phyloP scores from a whole-genome alignment of 2,797 vertebrate species.

The Pitangus sulphuratus region DNA sequence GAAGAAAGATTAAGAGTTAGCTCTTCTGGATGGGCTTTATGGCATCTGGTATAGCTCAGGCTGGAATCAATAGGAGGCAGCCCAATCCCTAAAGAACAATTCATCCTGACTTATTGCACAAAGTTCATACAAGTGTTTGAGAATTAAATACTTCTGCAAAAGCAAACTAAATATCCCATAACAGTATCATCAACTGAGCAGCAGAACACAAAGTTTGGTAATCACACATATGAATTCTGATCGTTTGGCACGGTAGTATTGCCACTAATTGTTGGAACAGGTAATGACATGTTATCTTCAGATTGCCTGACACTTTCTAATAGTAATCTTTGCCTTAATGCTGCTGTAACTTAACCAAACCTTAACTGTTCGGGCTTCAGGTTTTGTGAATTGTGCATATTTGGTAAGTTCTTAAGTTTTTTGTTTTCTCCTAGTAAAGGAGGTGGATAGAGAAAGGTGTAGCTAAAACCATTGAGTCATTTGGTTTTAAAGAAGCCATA shows the following conservation, averaged over 20 bases:
- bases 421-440: neutral
- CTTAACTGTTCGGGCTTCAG: neutral
- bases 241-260: neutral
- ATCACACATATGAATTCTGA: neutral
- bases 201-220: neutral
- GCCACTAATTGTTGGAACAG: neutral
- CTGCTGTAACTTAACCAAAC: neutral
- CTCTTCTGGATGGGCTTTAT: conserved; percentile 16
- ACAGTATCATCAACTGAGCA: neutral
- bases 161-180: neutral
- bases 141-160: conserved; percentile 9
- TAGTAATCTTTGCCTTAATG: neutral
- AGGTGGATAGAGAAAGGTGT: neutral
- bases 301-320: neutral
- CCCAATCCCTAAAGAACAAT: conserved; percentile 4
- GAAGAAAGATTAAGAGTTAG: neutral
- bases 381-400: neutral
- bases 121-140: neutral
- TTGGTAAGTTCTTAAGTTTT: neutral
- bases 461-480: neutral
- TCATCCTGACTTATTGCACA: neutral
- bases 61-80: neutral
- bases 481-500: neutral
- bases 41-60: conserved; percentile 16
- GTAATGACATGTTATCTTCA: neutral